These are phyloP conservation scores for Phortica variegata DNA, from an alignment of 1,140 invertebrate genomes.

Conservation along the genomic window DNA sequence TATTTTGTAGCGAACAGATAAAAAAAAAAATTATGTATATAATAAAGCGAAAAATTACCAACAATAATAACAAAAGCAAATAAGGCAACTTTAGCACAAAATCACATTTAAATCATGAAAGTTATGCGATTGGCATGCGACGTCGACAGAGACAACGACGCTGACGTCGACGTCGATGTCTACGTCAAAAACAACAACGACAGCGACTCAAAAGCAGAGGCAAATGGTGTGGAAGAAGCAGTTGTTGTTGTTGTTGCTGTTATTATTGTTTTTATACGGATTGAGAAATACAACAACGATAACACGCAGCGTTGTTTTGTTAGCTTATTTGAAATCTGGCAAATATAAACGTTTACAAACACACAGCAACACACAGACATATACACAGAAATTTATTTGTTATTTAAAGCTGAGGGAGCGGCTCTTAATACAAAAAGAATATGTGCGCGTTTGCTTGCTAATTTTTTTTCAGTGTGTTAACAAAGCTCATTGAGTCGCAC, in stretches of 20 bases:
- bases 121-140: slow-evolving; percentile 2
- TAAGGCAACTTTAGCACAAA: neutral
- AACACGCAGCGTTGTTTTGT: no score
- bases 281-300: no score
- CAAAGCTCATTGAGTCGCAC: slow-evolving; percentile 15
- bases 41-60: slow-evolving; percentile 3
- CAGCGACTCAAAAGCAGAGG: slow-evolving; percentile 29
- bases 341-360: no score
- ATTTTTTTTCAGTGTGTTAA: slow-evolving; percentile 20
- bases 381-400: no score
- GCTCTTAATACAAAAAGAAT: slow-evolving; percentile 14
- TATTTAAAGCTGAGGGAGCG: slow-evolving; percentile 47
- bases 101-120: slow-evolving; percentile 11
- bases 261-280: no score
- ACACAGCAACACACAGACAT: no score
- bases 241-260: slow-evolving; percentile 46
- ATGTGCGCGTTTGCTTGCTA: slow-evolving; percentile 7
- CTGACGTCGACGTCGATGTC: slow-evolving; percentile 12
- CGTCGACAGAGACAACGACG: slow-evolving; percentile 27
- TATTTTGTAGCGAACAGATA: neutral
- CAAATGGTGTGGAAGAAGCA: no score
- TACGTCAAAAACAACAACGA: slow-evolving; percentile 21
- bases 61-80: neutral
- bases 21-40: slow-evolving; percentile 6
- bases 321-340: no score